Evolutionary conservation across 1,140 invertebrate species (phyloP).

Genomic region (Scylla paramamosain): DNA sequence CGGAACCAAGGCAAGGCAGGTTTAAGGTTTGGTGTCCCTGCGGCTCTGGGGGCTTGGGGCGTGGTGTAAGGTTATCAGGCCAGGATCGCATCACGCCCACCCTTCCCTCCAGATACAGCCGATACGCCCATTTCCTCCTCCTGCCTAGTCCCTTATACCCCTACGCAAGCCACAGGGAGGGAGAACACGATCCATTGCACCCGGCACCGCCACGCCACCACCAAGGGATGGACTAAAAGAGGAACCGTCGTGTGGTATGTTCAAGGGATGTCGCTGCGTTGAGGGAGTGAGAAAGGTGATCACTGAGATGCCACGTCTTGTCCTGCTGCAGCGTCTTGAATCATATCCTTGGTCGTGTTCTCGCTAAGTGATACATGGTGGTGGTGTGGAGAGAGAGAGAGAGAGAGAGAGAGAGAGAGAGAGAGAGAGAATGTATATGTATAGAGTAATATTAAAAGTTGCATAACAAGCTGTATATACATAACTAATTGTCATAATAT

Average conservation of each 20-base stretch:
- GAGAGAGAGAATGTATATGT: constrained; percentile 50
- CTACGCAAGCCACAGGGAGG: background rate
- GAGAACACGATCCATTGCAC: background rate
- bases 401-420: constrained; percentile 52
- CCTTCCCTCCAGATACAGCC: background rate
- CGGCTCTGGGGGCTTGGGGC: background rate
- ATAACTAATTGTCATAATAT: no score
- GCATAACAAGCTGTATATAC: background rate
- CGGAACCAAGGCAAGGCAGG: no score
- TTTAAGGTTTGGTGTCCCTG: background rate
- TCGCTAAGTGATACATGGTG: no score
- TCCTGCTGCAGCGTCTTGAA: no score
- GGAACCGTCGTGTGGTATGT: background rate
- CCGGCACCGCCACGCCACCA: background rate
- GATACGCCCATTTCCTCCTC: constrained; percentile 35
- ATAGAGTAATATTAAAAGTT: no score
- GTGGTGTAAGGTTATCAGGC: constrained; percentile 38
- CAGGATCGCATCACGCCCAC: constrained; percentile 27
- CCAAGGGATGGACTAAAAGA: background rate
- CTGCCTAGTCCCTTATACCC: background rate
- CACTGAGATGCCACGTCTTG: background rate
- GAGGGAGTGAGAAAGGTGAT: background rate
- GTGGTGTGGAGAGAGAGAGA: background rate
- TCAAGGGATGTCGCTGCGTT: background rate
- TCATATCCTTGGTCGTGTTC: no score